Evolutionary conservation across 2,888 invertebrate species (phyloP), one percentile per base, ranked within the genome.

Genomic region (Troides helena): DNA sequence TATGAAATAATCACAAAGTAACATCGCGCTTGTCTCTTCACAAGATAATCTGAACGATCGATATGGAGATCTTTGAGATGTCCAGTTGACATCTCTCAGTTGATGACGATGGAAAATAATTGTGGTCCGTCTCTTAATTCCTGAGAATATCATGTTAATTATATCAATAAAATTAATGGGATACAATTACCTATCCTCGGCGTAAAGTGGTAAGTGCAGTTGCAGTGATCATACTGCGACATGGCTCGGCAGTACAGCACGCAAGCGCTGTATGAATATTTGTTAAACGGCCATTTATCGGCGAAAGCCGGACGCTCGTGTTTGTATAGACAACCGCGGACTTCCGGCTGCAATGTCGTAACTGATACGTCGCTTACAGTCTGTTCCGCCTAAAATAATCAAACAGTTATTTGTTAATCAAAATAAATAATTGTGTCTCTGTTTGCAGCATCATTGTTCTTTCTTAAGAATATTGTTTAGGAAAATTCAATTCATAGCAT

Each of bases 181-280:
- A 50, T 7, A 17, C 0, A 7, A 7, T 53, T 84, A 94, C 95
- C 91, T 67, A 94, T 85, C 72, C 84, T 85, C 1, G 95, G 94
- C 90, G 94, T 93, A 65, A 94, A 91, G 78, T 95, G 94, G 80
- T 95, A 94, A 0, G 94, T 94, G 77, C 95, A 95, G 75, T 95
- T 94, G 76, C 95, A 95, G 12, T 88, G 77, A 8, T 85, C 80
- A 0, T 89, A 76, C 74, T 95, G 94, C 2, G 90, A 88, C 65
- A 91, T 80, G 0, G 93, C 93, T 70, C 94, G 92, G 75, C 94
- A 95, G 79, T 94, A 93, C 72, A 94, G 88, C 1, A 94, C 82
- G 76, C 95, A 95, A 0, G 93, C 90, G 25, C 94, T 94, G 76
- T 94, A 94, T n/a, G 94, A 93, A 77, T 95, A 95, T 36, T 84